These are phyloP conservation scores for Neoascia interrupta DNA, from an alignment of 2,888 invertebrate genomes.

Conservation along the genomic window DNA sequence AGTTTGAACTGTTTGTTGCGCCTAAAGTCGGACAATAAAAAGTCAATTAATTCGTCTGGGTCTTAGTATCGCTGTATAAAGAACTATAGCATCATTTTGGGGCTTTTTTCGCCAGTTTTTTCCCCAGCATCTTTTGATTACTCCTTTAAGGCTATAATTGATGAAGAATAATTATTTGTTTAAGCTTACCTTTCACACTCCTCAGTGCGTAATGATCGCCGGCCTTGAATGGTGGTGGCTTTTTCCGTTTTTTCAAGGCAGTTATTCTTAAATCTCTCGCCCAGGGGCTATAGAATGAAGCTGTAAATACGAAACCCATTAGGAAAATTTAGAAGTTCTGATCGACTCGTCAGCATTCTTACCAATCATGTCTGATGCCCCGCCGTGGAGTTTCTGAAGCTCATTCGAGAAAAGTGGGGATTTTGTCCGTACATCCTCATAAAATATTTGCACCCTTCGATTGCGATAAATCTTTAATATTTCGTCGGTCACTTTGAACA, in stretches of 20 bases:
- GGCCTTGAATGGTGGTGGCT: conserved; percentile 71
- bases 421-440: conserved; percentile 75
- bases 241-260: conserved; percentile 68
- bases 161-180: too few species aligned
- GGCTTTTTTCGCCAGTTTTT: too few species aligned
- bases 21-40: too few species aligned
- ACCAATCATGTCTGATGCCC: conserved; percentile 77
- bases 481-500: conserved; percentile 75
- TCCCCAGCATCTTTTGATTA: too few species aligned
- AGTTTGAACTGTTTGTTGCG: too few species aligned
- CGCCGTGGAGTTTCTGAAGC: conserved; percentile 72
- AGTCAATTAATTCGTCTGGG: too few species aligned
- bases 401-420: conserved; percentile 76
- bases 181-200: conserved; percentile 76
- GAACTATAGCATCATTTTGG: too few species aligned
- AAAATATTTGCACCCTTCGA: conserved; percentile 75
- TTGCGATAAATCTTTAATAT: conserved; percentile 76
- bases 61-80: too few species aligned
- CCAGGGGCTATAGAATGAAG: conserved; percentile 72
- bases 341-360: background rate
- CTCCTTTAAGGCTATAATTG: too few species aligned
- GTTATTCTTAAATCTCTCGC: conserved; percentile 74
- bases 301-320: conserved; percentile 43
- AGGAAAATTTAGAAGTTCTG: background rate
- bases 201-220: conserved; percentile 77